Base-by-base conservation (phyloP, 2,113 vertebrate genomes). In the Eudyptes chrysolophus region DNA sequence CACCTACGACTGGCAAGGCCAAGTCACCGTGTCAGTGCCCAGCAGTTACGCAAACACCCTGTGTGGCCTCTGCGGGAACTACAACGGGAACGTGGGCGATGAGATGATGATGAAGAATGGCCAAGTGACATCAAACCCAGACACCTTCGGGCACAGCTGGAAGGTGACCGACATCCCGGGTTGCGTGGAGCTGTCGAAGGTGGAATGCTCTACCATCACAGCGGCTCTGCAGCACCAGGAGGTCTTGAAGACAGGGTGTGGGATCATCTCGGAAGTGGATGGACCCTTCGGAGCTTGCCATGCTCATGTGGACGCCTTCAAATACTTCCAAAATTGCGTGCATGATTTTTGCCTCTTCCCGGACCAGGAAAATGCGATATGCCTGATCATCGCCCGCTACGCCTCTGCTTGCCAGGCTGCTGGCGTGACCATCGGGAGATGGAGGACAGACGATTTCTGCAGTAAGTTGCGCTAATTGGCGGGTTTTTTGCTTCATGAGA, bases 11-110 rank as follows among this genome's bases (percentile, higher is more conserved):
- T 99, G 98, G 98, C 49, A 97, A 7, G 93, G 94, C 86, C 44
- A 16, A 0, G 76, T 99, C 32, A 71, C 94, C 1, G 95, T 97
- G 34, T 95, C 68, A 8, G 98, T 98, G 74, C 98, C 99, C 10
- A 92, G 96, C 62, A 98, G 95, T 74, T 99, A 99, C 11, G 71
- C 96, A 0, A 75, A 77, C 4, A 20, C 90, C 38, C 94, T 99
- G 7, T 98, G 98, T 4, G 99, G 99, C 48, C 98, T 99, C 65
- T 99, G 99, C 0, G 99, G 99, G 5, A 99, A 99, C 96, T 99
- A 98, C 92, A 98, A 99, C 0, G 98, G 98, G 3, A 55, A 97
- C 2, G 5, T 5, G 1, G 8, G 1, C 0, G 98, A 99, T 0
- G 98, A 99, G 38, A 96, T 98, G 66, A 92, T 42, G 57, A 92